Evolutionary conservation across 2,888 invertebrate genomes (phyloP), one percentile per base, ranked within the genome.

Genomic region (Dascillus cervinus): DNA sequence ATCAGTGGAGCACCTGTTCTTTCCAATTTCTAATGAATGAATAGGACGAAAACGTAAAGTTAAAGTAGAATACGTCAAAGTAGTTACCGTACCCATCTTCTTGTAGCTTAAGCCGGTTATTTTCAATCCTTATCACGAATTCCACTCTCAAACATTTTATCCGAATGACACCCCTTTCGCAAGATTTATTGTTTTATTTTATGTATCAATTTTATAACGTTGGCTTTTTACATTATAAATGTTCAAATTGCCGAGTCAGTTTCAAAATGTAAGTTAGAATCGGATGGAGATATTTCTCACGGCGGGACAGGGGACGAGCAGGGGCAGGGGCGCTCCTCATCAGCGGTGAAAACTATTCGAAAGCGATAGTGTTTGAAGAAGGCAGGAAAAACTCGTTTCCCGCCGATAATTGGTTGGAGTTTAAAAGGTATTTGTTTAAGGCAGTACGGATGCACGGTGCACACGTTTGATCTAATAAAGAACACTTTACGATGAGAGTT

Each of bases 181-280:
- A 38, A 44, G 50, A 53, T 55, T 55, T 55, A 53, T 55, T 50
- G 54, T 53, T 56, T 55, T 53, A 55, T 55, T 56, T 52, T 50
- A 55, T 50, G 50, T 53, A 53, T 54, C 53, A 51, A 52, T 51
- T 52, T 46, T 47, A 48, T 47, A 55, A 52, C 47, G 43, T 41
- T 50, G 48, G 46, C 48, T 50, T 45, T 43, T 48, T 49, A 41
- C 50, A 46, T 48, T 52, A 46, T 46, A 44, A 34, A 38, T 34
- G 33, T 26, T n/a, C n/a, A n/a, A n/a, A n/a, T n/a, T n/a, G n/a
- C n/a, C n/a, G n/a, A n/a, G n/a, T n/a, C n/a, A n/a, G n/a, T n/a
- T n/a, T n/a, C n/a, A n/a, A n/a, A n/a, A n/a, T n/a, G n/a, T n/a
- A n/a, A n/a, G n/a, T n/a, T n/a, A n/a, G n/a, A n/a, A n/a, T n/a